Conservation (phyloP, 2,888 invertebrate species). For the Sussaba pulchella region DNA sequence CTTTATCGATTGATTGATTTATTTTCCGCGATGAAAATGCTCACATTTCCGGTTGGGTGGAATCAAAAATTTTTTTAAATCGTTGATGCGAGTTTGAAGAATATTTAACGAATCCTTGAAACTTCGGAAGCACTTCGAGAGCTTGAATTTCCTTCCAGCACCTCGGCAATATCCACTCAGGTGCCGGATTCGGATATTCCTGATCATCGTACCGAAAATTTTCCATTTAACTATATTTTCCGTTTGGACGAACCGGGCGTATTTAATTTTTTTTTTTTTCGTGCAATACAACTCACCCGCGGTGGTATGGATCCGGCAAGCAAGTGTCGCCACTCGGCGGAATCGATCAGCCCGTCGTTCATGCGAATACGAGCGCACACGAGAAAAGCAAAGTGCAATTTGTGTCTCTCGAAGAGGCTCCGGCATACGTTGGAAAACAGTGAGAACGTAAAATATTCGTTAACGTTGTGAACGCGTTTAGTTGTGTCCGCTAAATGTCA, state of each 20-base stretch:
- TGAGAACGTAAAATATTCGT: slow-evolving; percentile 92
- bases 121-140: slow-evolving; percentile 88
- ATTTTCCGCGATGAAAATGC: too few species aligned
- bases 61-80: slow-evolving; percentile 89
- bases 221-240: neutral
- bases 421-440: slow-evolving; percentile 95
- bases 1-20: too few species aligned
- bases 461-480: slow-evolving; percentile 91
- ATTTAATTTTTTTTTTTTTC: neutral
- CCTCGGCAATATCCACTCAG: slow-evolving; percentile 91
- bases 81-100: slow-evolving; percentile 86
- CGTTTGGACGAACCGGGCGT: neutral
- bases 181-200: slow-evolving; percentile 89
- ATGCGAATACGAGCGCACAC: slow-evolving; percentile 89
- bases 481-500: slow-evolving; percentile 87
- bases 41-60: slow-evolving; percentile 88
- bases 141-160: slow-evolving; percentile 94
- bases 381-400: slow-evolving; percentile 93
- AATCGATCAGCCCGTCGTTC: slow-evolving; percentile 87
- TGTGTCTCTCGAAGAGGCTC: slow-evolving; percentile 95
- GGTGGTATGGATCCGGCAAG: slow-evolving; percentile 90
- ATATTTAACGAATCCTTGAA: slow-evolving; percentile 87
- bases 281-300: slow-evolving; percentile 83
- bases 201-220: slow-evolving; percentile 67
- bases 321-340: slow-evolving; percentile 90